Base-by-base conservation (phyloP, 1,140 invertebrate genomes). In the Lordiphosa clarofinis region DNA sequence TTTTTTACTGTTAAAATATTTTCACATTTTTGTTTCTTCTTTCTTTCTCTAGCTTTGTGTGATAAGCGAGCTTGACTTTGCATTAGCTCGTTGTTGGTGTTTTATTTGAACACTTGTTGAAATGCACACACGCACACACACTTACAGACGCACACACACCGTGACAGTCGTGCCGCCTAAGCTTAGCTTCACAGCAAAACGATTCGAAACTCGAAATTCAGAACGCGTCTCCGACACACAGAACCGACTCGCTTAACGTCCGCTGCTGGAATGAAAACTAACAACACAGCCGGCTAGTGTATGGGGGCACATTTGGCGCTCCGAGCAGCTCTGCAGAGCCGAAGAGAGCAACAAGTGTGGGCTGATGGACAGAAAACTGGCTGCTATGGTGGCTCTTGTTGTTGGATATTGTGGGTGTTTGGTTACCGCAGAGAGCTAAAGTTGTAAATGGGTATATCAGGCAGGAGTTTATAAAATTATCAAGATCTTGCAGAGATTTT, bases 71-170 rank as follows among this genome's bases (percentile, higher is more conserved):
- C 56, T 63, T 31, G 4, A 35, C 15, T 54, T 36, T 24, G 19
- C 24, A 11, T 40, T 37, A 35, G 57, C 33, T 38, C 36, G 56
- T 37, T 61, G 19, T 19, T 58, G 65, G 37, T 49, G 11, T 24
- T 69, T 59, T 57, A 52, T 36, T 40, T 66, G 43, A 60, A 55
- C 73, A 78, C 68, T 76, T 71, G 50, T 71, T 66, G 49, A 59
- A 60, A 54, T 42, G 36, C 42, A 61, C 39, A 61, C 37, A 60
- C 5, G 60, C 33, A 53, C 36, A 37, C 12, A 50, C 37, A 39
- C 54, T 57, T 42, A 54, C 39, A 36, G 39, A 56, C 24, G 52
- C 40, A 47, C 35, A 46, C 28, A 40, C 10, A 13, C 31, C 53
- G 36, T 47, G 24, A 48, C 33, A 44, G 43, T 36, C 13, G 36